Evolutionary conservation across 2,888 invertebrate genomes (phyloP).

Genomic region (Eupithecia dodoneata): DNA sequence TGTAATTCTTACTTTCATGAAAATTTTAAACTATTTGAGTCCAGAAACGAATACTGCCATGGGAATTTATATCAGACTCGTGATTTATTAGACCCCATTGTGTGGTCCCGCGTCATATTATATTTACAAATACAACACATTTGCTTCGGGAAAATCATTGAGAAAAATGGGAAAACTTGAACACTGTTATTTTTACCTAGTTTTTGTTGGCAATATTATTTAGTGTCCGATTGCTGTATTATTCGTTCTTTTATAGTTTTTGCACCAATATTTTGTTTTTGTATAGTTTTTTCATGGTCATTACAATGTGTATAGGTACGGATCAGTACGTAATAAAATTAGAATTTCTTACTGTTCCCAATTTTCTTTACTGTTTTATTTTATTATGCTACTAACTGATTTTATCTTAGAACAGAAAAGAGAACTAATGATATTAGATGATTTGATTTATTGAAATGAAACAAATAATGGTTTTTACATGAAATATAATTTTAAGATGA

Average conservation of each 20-base stretch:
- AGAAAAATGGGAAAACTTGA: constrained; percentile 42
- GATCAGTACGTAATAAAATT: too few species aligned
- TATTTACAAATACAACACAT: constrained; percentile 55
- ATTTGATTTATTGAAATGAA: too few species aligned
- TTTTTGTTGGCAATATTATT: constrained; percentile 18
- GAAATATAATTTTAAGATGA: too few species aligned
- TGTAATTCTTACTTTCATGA: background rate
- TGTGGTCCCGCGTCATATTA: constrained; percentile 52
- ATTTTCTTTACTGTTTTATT: too few species aligned
- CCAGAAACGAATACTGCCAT: constrained; percentile 9
- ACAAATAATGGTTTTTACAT: too few species aligned
- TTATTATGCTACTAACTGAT: background rate
- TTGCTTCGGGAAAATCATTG: constrained; percentile 50
- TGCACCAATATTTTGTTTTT: background rate
- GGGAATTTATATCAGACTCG: constrained; percentile 39
- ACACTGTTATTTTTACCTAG: constrained; percentile 37
- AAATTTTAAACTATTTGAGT: constrained; percentile 1
- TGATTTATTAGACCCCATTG: constrained; percentile 65
- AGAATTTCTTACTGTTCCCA: too few species aligned
- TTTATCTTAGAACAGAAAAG: background rate
- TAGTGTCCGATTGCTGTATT: background rate
- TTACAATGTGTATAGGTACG: background rate
- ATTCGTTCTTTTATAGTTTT: background rate
- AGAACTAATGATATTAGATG: too few species aligned
- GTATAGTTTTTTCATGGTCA: background rate